Conservation (phyloP, 2,888 invertebrate genomes). For the Tachina grossa region DNA sequence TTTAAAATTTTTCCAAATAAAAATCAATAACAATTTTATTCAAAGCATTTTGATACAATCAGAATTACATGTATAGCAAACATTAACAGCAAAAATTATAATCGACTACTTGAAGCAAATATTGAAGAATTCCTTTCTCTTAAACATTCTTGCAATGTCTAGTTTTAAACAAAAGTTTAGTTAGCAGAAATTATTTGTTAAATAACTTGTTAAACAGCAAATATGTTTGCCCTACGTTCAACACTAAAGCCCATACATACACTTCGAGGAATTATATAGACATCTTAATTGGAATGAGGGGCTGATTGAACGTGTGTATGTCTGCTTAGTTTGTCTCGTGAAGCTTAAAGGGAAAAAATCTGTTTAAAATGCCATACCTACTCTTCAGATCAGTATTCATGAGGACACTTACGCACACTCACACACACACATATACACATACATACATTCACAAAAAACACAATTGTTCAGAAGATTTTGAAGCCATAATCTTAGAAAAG, state of each 20-base stretch:
- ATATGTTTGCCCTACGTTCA: constrained; percentile 13
- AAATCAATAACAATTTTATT: not conserved
- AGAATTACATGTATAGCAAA: not conserved
- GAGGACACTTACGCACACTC: not conserved
- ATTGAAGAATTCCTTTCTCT: constrained; percentile 13
- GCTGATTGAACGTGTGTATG: not conserved
- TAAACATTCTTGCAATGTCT: constrained; percentile 33
- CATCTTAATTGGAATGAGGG: constrained; percentile 2
- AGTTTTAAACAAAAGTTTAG: constrained; percentile 8
- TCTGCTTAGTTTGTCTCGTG: constrained; percentile 12
- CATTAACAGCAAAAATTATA: not conserved
- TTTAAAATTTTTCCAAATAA: no score
- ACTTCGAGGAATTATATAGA: constrained; percentile 14
- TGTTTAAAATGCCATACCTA: not conserved
- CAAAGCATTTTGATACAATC: not conserved
- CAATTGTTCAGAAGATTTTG: constrained; percentile 62
- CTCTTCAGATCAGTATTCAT: not conserved
- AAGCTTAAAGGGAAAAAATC: constrained; percentile 20
- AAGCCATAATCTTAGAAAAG: constrained; percentile 66
- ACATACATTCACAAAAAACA: not conserved
- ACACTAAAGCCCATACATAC: not conserved
- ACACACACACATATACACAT: not conserved
- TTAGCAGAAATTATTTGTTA: constrained; percentile 46
- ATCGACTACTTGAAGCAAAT: not conserved
- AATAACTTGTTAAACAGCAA: constrained; percentile 47